Conservation (phyloP, 2,797 vertebrate species). For the Arctocebus calabarensis region DNA sequence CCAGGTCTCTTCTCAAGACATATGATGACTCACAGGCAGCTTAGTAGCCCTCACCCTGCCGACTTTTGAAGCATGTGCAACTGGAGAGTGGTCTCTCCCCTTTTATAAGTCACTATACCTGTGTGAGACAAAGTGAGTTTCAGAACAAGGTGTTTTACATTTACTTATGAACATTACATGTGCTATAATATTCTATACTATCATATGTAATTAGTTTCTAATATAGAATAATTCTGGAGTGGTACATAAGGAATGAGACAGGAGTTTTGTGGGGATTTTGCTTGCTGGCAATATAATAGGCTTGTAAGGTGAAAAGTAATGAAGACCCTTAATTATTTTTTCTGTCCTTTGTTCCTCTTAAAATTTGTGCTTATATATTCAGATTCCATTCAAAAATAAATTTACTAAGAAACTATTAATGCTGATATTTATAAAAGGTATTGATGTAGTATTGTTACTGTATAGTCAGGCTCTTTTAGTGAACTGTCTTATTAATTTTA, state of each 20-base stretch:
- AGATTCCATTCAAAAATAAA: conserved; percentile 25
- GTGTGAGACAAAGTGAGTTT: neutral
- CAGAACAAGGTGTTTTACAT: neutral
- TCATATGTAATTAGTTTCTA: neutral
- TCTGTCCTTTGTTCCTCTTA: neutral
- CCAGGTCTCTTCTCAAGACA: neutral
- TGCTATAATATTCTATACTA: neutral
- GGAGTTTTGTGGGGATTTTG: neutral
- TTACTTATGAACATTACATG: neutral
- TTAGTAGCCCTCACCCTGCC: too few species aligned
- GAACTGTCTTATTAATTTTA: conserved; percentile 22
- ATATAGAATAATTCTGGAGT: neutral
- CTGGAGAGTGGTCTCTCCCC: neutral
- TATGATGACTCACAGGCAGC: neutral
- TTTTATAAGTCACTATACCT: neutral
- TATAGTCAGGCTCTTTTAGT: neutral
- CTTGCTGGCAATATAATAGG: neutral
- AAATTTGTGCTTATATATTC: neutral
- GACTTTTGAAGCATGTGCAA: neutral
- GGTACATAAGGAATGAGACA: neutral
- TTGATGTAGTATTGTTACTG: neutral
- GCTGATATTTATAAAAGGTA: neutral
- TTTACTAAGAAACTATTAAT: neutral
- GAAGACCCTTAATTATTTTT: neutral
- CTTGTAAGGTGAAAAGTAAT: neutral